Evolutionary conservation across 2,113 vertebrate genomes (phyloP).

Genomic region (Aegotheles bennettii): DNA sequence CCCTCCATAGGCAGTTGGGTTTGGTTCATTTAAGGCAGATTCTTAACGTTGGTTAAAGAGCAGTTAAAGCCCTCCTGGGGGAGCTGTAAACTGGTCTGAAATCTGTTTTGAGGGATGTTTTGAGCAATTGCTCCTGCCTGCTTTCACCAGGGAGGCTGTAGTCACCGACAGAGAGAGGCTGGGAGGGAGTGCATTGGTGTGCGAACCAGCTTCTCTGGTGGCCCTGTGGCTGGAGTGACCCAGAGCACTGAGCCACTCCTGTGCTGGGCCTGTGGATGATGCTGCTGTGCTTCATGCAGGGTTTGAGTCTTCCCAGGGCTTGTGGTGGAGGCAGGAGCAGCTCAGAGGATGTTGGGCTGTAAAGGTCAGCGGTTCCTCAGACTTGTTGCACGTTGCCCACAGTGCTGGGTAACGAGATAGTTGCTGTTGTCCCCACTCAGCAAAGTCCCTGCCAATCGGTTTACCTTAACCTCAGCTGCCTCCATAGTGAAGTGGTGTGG

Average conservation of each 20-base stretch:
- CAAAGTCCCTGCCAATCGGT: background rate
- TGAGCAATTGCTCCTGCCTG: background rate
- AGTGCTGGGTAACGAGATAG: background rate
- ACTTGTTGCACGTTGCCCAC: background rate
- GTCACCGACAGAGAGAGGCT: background rate
- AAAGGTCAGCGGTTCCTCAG: background rate
- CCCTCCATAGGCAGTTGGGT: background rate
- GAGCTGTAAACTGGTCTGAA: background rate
- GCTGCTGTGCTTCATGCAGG: fast-evolving
- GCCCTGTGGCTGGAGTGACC: background rate
- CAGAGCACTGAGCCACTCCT: fast-evolving
- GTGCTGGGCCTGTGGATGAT: fast-evolving
- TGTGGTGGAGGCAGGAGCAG: background rate
- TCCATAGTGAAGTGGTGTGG: fast-evolving
- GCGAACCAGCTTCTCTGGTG: background rate
- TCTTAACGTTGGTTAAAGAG: background rate
- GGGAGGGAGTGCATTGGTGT: fast-evolving
- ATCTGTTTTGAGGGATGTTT: background rate
- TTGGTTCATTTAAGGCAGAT: conserved; percentile 5
- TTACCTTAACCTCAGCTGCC: background rate
- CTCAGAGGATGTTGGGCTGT: background rate
- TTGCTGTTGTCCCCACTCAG: fast-evolving
- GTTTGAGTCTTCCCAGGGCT: background rate
- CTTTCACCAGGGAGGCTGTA: fast-evolving
- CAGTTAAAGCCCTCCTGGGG: background rate